Evolutionary conservation across 2,113 vertebrate genomes (phyloP).

Genomic region (Mobula hypostoma): DNA sequence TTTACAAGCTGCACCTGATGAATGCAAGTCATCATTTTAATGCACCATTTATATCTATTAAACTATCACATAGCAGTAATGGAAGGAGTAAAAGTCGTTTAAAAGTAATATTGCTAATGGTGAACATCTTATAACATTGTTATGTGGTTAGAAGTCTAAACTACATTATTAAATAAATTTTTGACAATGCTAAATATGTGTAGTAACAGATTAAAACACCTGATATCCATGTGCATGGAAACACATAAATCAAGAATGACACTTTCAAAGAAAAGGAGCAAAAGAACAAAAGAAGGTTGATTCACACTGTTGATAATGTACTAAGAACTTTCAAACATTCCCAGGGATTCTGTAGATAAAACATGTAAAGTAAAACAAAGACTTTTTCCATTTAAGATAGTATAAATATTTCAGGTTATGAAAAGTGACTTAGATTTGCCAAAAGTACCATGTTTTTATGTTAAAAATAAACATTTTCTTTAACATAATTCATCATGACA

Average conservation of each 20-base stretch:
- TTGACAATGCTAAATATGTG: background rate
- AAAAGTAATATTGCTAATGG: background rate
- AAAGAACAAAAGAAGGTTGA: no score
- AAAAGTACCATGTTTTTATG: background rate
- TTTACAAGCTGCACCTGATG: background rate
- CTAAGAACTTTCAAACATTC: no score
- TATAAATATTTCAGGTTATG: background rate
- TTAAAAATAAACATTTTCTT: background rate
- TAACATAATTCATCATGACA: background rate
- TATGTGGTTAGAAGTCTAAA: background rate
- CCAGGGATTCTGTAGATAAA: no score
- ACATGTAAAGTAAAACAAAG: background rate
- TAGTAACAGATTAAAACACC: background rate
- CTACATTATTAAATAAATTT: background rate
- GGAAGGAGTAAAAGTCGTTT: background rate
- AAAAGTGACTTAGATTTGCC: background rate
- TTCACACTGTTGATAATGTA: no score
- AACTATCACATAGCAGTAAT: background rate
- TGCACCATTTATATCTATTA: background rate
- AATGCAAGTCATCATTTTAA: conserved; percentile 1
- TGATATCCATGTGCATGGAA: no score
- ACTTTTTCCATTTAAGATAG: no score
- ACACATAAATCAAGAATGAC: background rate
- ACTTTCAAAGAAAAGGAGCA: background rate
- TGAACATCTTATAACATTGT: background rate